These are phyloP conservation scores for Pocota personata DNA, from an alignment of 2,888 invertebrate species.

Conservation along the genomic window DNA sequence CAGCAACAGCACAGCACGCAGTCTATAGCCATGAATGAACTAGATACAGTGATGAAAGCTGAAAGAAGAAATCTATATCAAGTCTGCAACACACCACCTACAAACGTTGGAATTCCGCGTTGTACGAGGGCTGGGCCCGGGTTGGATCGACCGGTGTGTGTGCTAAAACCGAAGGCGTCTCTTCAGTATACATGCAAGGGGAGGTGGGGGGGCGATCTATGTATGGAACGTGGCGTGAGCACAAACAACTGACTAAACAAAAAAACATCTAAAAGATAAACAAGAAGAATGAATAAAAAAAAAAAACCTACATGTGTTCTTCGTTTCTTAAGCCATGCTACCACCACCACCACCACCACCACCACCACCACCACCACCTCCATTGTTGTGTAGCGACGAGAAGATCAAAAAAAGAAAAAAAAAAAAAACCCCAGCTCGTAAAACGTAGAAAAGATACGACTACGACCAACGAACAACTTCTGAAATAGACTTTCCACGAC, in stretches of 20 bases:
- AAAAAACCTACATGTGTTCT: constrained; percentile 29
- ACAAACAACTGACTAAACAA: constrained; percentile 55
- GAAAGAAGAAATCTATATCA: constrained; percentile 18
- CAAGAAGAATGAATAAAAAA: neutral
- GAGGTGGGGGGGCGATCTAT: neutral
- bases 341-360: neutral
- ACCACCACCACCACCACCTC: neutral
- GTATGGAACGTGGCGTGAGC: constrained; percentile 28
- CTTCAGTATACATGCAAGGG: neutral
- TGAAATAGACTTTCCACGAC: constrained; percentile 69
- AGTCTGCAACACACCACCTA: constrained; percentile 30
- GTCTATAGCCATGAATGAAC: constrained; percentile 39
- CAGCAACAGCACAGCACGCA: constrained; percentile 38
- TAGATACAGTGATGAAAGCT: constrained; percentile 34
- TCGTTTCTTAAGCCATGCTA: constrained; percentile 2
- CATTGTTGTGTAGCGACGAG: neutral
- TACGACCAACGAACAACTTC: constrained; percentile 16
- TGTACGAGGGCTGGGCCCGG: constrained; percentile 24
- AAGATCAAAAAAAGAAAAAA: neutral
- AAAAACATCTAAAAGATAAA: constrained; percentile 45
- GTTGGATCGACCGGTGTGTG: constrained; percentile 3
- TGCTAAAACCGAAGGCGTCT: constrained; percentile 26
- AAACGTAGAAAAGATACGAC: constrained; percentile 2
- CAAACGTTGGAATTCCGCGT: constrained; percentile 31
- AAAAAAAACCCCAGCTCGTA: neutral